Base-by-base conservation (phyloP, 2,888 invertebrate genomes). In the Andrena bicolor region DNA sequence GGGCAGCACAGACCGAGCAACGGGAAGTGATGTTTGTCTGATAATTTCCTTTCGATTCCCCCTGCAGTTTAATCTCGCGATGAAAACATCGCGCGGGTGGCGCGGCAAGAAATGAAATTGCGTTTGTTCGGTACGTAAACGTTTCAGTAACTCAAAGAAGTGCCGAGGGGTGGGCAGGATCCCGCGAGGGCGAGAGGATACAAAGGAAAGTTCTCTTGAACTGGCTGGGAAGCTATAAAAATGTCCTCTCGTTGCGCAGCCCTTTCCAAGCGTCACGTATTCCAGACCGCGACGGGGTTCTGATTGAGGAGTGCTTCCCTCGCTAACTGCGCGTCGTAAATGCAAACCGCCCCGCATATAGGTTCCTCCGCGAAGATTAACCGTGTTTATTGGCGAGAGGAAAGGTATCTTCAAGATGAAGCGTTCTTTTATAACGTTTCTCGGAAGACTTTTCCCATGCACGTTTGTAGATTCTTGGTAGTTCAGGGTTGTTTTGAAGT, bases 21-120 rank as follows among this genome's bases (percentile, higher is more conserved):
- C 48, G 72, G 48, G 63, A 72, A 76, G 64, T 72, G 30, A 41
- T 41, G 66, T 73, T 73, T 70, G 56, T 53, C 23, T 49, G 58
- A 77, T 65, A 74, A 77, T 74, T 65, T 65, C 35, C 76, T 51
- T 49, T 65, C 74, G 65, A 51, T 51, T 20, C 28, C 32, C 16
- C 6, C 32, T 32, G 74, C 74, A 49, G 58, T 76, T 76, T 73
- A 73, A 73, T 73, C 49, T 26, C 16, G n/a, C 32, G n/a, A 65
- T 35, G 73, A 58, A 76, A 65, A 73, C 56, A 64, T 73, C 49
- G 23, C 30, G 3, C 20, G 30, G 56, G 13, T 53, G 61, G 26
- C 63, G 49, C 63, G 63, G 30, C 32, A 7, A 16, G 41, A 56
- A 64, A n/a, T 26, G 23, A 48, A 32, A 26, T 48, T 48, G 13